Base-by-base conservation (phyloP, 2,797 vertebrate species). In the Pangasius krempfi region DNA sequence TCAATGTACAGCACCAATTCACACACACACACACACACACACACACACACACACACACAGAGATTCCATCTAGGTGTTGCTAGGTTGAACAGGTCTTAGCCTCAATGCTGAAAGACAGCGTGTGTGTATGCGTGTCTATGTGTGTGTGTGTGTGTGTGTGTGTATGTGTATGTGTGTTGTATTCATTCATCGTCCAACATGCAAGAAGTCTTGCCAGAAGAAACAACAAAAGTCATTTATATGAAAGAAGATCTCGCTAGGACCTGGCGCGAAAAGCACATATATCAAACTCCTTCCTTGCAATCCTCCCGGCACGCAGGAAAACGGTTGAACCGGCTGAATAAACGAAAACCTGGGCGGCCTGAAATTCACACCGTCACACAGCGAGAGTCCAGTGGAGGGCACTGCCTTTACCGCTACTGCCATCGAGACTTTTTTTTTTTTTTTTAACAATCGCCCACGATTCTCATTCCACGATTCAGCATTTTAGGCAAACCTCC, bases 221-320 rank as follows among this genome's bases (percentile, higher is more conserved):
- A 89, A 87, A 89, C 84, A 89, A 84, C 82, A 87, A 66, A 75
- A 88, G 85, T 80, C 70, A 80, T 92, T 90, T 88, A 89, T 88
- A 88, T 88, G 87, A 91, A 92, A 91, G 81, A 75, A 72, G 81
- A 90, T 90, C 84, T 64, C 18, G 52, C n/a, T 79, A 73, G 10
- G 62, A 85, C 68, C 58, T 81, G 86, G 79, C 62, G 81, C 47
- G 73, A 80, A 75, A 86, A 88, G 76, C 86, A 85, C 79, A 89
- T 60, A 89, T 58, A 94, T 94, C 92, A 94, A 91, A 89, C 89
- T 89, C 89, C 91, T 90, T 94, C 94, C 93, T 33, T 47, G 22
- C 90, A 92, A 89, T 14, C 87, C 92, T 82, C 50, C 13, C 64
- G 47, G 56, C 60, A 84, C 68, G 89, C 88, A 93, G 90, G 92